phyloP scores from a whole-genome alignment of 2,113 vertebrate species.

The Sturnus vulgaris region DNA sequence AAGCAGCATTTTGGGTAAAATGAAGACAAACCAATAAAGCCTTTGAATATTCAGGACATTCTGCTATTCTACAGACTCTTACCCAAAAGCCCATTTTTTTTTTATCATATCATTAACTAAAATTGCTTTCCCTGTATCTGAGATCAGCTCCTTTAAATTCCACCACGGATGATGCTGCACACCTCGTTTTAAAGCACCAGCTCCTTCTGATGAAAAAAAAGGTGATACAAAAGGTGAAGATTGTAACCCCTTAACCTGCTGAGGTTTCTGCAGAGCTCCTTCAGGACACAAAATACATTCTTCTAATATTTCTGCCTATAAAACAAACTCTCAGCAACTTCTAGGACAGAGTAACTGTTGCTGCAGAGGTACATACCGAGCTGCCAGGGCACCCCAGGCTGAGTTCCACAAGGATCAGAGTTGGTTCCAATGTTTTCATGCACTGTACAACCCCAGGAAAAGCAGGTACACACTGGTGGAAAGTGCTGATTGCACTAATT shows the following conservation, averaged over 20 bases:
- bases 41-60: slow-evolving; percentile 60
- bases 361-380: background rate
- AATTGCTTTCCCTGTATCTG: background rate
- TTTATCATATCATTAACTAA: background rate
- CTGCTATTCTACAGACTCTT: slow-evolving; percentile 19
- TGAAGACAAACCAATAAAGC: slow-evolving; percentile 26
- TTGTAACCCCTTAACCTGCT: background rate
- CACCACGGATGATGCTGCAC: background rate
- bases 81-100: background rate
- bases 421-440: background rate
- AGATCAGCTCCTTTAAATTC: background rate
- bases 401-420: background rate
- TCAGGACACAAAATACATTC: background rate
- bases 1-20: slow-evolving; percentile 1
- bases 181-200: background rate
- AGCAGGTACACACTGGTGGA: background rate
- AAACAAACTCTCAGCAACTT: background rate
- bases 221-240: background rate
- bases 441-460: background rate
- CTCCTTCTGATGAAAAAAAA: background rate
- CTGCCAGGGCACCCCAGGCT: background rate
- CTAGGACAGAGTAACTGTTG: background rate
- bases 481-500: background rate
- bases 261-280: background rate
- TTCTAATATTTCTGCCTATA: background rate